Conservation (phyloP, 2,797 vertebrate genomes). For the Anguilla anguilla region DNA sequence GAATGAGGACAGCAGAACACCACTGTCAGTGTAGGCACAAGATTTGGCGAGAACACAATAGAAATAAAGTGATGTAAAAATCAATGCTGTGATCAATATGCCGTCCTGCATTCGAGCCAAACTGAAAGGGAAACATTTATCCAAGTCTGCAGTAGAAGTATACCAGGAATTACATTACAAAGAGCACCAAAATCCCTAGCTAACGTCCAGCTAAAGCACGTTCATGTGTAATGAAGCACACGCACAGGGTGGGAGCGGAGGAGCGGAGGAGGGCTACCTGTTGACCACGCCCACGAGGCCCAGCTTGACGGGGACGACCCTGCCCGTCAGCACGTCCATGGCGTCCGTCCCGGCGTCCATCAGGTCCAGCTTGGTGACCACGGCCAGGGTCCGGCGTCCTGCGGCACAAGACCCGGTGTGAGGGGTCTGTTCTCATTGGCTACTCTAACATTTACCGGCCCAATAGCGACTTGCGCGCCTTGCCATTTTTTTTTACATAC, state of each 20-base stretch:
- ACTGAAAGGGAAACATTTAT: background rate
- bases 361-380: constrained; percentile 95
- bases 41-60: background rate
- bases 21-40: background rate
- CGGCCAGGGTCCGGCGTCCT: constrained; percentile 92
- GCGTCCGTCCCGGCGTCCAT: constrained; percentile 97
- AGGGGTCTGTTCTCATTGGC: too few relatives aligned
- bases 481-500: too few relatives aligned
- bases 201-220: too few relatives aligned
- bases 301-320: constrained; percentile 97
- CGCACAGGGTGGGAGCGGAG: too few relatives aligned
- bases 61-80: background rate
- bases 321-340: constrained; percentile 89
- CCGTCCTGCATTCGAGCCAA: background rate
- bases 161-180: background rate
- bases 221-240: background rate
- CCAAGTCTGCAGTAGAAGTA: background rate
- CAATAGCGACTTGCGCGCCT: too few relatives aligned
- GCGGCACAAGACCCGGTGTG: background rate
- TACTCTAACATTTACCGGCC: too few relatives aligned
- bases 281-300: constrained; percentile 98
- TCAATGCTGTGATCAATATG: background rate
- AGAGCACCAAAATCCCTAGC: too few relatives aligned
- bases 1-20: background rate
- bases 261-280: constrained; percentile 72